phyloP scores from a whole-genome alignment of 2,797 vertebrate genomes.

The Melanotaenia pygmaea region DNA sequence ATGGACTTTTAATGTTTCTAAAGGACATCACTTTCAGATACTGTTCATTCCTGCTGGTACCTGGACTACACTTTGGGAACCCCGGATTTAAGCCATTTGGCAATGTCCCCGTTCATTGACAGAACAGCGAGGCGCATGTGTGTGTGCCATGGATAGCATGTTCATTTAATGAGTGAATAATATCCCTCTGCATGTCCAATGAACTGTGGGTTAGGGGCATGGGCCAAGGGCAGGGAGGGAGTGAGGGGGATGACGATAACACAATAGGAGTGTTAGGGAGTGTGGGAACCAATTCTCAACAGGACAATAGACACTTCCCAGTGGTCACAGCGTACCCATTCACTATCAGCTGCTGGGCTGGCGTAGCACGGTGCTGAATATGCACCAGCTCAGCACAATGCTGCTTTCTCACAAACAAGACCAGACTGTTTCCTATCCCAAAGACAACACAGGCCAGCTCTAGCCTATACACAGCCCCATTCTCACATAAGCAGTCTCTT shows the following conservation, averaged over 20 bases:
- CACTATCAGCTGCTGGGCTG: slow-evolving; percentile 75
- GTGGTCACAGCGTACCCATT: slow-evolving; percentile 77
- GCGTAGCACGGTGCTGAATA: slow-evolving; percentile 68
- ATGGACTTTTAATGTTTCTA: no score
- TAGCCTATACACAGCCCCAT: slow-evolving; percentile 70
- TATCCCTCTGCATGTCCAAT: slow-evolving; percentile 74
- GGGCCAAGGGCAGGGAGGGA: slow-evolving; percentile 41
- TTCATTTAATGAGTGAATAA: slow-evolving; percentile 79
- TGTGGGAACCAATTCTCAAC: slow-evolving; percentile 84
- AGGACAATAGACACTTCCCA: slow-evolving; percentile 81
- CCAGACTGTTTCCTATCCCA: slow-evolving; percentile 79
- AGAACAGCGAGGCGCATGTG: slow-evolving; percentile 67
- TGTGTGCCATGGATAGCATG: slow-evolving; percentile 73
- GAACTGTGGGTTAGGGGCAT: slow-evolving; percentile 68
- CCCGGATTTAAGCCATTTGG: slow-evolving; percentile 32
- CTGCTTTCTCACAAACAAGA: slow-evolving; percentile 80
- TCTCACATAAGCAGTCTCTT: slow-evolving; percentile 69
- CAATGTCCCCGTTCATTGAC: slow-evolving; percentile 45
- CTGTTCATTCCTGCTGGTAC: slow-evolving; percentile 14
- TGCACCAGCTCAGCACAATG: slow-evolving; percentile 77
- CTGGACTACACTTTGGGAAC: slow-evolving; percentile 51
- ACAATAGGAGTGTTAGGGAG: slow-evolving; percentile 81
- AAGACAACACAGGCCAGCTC: slow-evolving; percentile 76
- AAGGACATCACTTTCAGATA: no score
- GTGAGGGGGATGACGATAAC: slow-evolving; percentile 47